Evolutionary conservation across 2,888 invertebrate genomes (phyloP).

Genomic region (Amiota mariae): DNA sequence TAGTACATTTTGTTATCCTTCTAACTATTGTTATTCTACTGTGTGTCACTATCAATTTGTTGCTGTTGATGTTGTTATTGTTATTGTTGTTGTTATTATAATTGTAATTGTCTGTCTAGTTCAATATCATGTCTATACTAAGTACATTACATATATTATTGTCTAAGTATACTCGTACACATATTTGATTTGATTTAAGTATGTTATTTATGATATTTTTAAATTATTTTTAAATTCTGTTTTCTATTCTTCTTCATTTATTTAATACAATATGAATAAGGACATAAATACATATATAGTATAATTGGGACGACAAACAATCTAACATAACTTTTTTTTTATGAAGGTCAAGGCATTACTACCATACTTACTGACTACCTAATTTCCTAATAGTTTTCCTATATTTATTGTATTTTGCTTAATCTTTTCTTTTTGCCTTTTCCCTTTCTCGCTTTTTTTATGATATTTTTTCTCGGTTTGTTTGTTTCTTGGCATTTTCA

Average conservation of each 20-base stretch:
- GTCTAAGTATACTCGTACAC: no score
- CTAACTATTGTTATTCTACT: slow-evolving; percentile 30
- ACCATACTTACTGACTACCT: not conserved
- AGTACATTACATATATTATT: no score
- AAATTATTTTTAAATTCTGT: no score
- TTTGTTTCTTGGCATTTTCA: not conserved
- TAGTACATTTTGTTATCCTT: slow-evolving; percentile 39
- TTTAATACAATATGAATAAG: no score
- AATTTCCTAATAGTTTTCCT: slow-evolving; percentile 8
- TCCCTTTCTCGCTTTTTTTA: not conserved
- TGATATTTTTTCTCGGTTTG: not conserved
- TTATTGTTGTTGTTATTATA: slow-evolving; percentile 38
- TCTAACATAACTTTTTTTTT: slow-evolving; percentile 19
- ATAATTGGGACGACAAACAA: not conserved
- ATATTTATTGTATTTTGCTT: not conserved
- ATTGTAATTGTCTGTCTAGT: slow-evolving; percentile 28
- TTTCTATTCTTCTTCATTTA: no score
- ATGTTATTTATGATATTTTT: no score
- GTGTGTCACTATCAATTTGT: slow-evolving; percentile 45
- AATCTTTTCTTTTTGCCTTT: not conserved
- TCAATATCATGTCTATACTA: not conserved
- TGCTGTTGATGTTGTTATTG: slow-evolving; percentile 36
- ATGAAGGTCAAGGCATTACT: slow-evolving; percentile 28
- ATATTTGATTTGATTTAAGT: not conserved
- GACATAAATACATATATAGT: no score